Conservation (phyloP, 2,888 invertebrate genomes). For the Exocentrus adspersus region DNA sequence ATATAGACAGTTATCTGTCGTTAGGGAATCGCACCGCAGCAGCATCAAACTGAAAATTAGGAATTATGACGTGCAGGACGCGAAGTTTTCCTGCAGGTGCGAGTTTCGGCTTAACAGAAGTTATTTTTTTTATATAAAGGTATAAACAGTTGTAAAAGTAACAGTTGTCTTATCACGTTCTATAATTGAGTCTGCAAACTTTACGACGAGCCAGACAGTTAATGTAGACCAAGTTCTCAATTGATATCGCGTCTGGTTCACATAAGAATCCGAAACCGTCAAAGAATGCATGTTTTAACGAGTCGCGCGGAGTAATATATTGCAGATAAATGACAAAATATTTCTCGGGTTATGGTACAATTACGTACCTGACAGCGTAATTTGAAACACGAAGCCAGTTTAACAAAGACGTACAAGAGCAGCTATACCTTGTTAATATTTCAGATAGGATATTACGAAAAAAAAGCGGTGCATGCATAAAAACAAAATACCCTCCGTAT, state of each 20-base stretch:
- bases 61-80: slow-evolving; percentile 11
- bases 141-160: too few relatives aligned
- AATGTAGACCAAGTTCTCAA: background rate
- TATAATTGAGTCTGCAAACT: background rate
- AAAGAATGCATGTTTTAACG: background rate
- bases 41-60: slow-evolving; percentile 21
- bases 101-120: background rate
- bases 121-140: background rate
- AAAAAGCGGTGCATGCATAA: background rate
- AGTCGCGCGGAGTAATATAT: slow-evolving; percentile 25
- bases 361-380: slow-evolving; percentile 37
- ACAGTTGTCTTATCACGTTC: too few relatives aligned
- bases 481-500: background rate
- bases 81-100: background rate
- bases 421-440: background rate
- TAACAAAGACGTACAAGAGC: background rate
- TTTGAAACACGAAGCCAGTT: slow-evolving; percentile 27
- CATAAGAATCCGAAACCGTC: background rate
- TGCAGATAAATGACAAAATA: slow-evolving; percentile 44
- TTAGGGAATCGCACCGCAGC: slow-evolving; percentile 51
- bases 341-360: slow-evolving; percentile 43
- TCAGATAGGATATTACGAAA: background rate
- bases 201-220: background rate
- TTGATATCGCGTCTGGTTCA: background rate
- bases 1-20: slow-evolving; percentile 62